Evolutionary conservation across 2,797 vertebrate genomes (phyloP), one percentile per base, ranked within the genome.

Genomic region (Acanthiza pusilla): DNA sequence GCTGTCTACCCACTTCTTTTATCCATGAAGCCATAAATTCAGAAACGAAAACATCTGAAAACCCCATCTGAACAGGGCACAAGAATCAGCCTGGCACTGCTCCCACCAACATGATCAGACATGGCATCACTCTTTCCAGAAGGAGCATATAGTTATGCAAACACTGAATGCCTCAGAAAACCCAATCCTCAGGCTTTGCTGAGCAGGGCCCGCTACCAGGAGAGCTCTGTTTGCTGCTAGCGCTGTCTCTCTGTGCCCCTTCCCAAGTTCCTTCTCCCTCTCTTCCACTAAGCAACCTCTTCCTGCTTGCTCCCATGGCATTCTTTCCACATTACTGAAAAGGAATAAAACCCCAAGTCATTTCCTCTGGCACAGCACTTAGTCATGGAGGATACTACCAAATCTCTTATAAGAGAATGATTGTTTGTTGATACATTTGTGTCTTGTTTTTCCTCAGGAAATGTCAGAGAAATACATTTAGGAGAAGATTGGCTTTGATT

Each of bases 301-400:
- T 93, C 76, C 88, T 76, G 73, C 89, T 34, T 38, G 83, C 76
- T 92, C 51, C 45, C 40, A 14, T 84, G 70, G 76, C 73, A 95
- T 90, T 94, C 82, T 94, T 96, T 94, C 91, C 91, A 94, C 90
- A 70, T 84, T 90, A 94, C 74, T 75, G 91, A 83, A 86, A 88
- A 85, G 68, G 68, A 92, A 92, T 92, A 92, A 94, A 91, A 88
- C 6, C 54, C 47, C 86, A 86, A 90, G 76, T 91, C 40, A 91
- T 63, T 94, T 94, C 90, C 93, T 88, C 27, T 94, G 83, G 93
- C 83, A 85, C 38, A 43, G 62, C 27, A n/a, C 72, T 77, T 55
- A 73, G 68, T 48, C 5, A 10, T 30, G 63, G 81, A 88, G 70
- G 79, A 89, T 42, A 53, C 77, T 66, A 90, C 74, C 50, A 48